Evolutionary conservation across 2,888 invertebrate genomes (phyloP), one percentile per base, ranked within the genome.

Genomic region (Mesochorus sp.): DNA sequence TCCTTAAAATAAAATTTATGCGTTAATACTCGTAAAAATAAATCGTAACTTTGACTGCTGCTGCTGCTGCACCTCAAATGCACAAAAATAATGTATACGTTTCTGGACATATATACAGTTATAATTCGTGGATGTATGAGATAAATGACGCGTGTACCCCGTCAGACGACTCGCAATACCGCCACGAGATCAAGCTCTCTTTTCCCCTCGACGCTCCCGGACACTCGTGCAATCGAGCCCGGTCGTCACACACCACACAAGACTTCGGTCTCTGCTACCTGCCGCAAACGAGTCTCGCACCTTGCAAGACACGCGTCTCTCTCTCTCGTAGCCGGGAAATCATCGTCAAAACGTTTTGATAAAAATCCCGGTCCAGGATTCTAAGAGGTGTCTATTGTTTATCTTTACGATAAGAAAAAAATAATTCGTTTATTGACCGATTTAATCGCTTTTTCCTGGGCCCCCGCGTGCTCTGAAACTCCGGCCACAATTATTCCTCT

Each of bases 211-310:
- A 83, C 83, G 84, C 85, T 85, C 82, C 83, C 14, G 37, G 19
- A 21, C 64, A n/a, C 24, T 51, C 71, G 74, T 70, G 67, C 76
- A 68, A 76, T 68, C 78, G 62, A 51, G 68, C 64, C 31, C 67
- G 64, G 85, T 82, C 75, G 62, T 62, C 79, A 53, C 83, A 81
- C 86, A 82, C 85, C 84, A 84, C 85, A 79, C 84, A 89, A 89
- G 90, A 90, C 89, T 88, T 89, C 87, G 86, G 87, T 85, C 87
- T 87, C 89, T 88, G 88, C 88, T 88, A 88, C 89, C 86, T 77
- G 88, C 86, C 89, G 89, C 91, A 91, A 91, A 91, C 90, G 90
- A 88, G 90, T 87, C 88, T 89, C 88, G 90, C 86, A 88, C 90
- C 87, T 88, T 89, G 90, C 82, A 85, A 87, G 84, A 87, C 85